phyloP scores from a whole-genome alignment of 2,113 vertebrate genomes.

The Aplodontia rufa region DNA sequence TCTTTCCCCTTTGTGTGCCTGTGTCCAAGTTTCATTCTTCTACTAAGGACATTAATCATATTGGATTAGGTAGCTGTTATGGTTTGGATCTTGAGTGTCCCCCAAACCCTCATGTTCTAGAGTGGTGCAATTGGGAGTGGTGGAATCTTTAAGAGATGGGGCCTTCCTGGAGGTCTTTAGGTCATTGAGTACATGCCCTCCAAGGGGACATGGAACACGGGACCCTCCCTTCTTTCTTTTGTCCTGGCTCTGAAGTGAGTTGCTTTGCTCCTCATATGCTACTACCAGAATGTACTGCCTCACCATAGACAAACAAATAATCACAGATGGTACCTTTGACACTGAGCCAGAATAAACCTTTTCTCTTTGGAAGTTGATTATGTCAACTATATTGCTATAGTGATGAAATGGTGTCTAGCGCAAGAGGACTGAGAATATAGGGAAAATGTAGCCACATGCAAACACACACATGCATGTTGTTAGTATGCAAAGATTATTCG shows the following conservation, averaged over 20 bases:
- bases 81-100: background rate
- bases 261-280: background rate
- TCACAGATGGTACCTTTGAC: background rate
- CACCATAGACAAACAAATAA: background rate
- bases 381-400: background rate
- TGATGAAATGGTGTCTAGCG: background rate
- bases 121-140: background rate
- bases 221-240: background rate
- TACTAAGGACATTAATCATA: background rate
- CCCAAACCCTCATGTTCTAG: background rate
- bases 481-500: background rate
- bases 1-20: background rate
- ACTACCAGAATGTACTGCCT: background rate
- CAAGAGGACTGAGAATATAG: background rate
- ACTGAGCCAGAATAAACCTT: background rate
- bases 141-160: background rate
- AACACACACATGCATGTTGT: background rate
- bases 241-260: too few relatives aligned
- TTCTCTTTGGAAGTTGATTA: background rate
- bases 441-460: background rate
- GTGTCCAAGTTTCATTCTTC: background rate
- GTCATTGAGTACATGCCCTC: background rate
- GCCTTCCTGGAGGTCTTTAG: background rate
- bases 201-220: background rate
- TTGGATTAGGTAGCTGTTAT: background rate